Conservation (phyloP, 1,140 invertebrate genomes). For the Drosophila ohnishii region DNA sequence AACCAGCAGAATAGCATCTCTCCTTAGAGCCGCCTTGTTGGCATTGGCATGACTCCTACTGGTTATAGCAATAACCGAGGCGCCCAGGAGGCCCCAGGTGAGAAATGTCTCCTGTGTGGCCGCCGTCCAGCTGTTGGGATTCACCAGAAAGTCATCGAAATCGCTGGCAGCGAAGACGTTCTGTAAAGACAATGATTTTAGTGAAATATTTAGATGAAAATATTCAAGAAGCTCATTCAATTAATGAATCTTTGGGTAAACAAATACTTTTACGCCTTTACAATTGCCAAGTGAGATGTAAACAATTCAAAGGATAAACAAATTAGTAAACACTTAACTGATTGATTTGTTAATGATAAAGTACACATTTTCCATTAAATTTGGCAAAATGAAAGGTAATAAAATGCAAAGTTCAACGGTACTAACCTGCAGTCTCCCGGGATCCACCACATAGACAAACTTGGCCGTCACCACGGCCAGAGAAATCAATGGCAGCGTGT, state of each 20-base stretch:
- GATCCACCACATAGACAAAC: constrained; percentile 72
- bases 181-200: constrained; percentile 75
- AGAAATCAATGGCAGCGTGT: constrained; percentile 56
- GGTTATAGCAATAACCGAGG: constrained; percentile 91
- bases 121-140: constrained; percentile 93
- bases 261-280: constrained; percentile 1
- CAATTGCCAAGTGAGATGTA: neutral
- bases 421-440: constrained; percentile 63
- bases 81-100: constrained; percentile 94
- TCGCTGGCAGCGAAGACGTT: constrained; percentile 90
- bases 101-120: constrained; percentile 94
- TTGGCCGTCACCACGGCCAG: constrained; percentile 67
- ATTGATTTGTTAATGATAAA: neutral
- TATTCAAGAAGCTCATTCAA: neutral
- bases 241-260: neutral
- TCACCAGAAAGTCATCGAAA: constrained; percentile 93
- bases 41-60: constrained; percentile 86
- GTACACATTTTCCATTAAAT: neutral
- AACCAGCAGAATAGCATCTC: constrained; percentile 91
- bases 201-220: neutral
- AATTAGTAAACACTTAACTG: neutral
- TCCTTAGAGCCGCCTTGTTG: constrained; percentile 87
- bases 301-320: neutral
- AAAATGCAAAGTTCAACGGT: neutral
- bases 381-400: neutral